Base-by-base conservation (phyloP, 1,140 invertebrate genomes). In the Nilaparvata lugens region DNA sequence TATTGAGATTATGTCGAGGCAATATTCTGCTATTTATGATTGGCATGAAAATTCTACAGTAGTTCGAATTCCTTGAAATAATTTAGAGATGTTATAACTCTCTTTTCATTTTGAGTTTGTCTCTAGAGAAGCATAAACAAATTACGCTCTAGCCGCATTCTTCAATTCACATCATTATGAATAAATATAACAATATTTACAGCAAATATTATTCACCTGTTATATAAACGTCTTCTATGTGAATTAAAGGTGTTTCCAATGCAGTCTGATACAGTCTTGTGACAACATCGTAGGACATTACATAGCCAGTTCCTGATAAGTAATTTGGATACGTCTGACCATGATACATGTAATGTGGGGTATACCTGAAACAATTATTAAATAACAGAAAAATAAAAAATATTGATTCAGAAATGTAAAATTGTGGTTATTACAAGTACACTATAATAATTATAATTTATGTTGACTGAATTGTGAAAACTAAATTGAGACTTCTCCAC, bases 151-250 rank as follows among this genome's bases (percentile, higher is more conserved):
- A n/a, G n/a, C n/a, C n/a, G n/a, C n/a, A n/a, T n/a, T n/a, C n/a
- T n/a, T n/a, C n/a, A n/a, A n/a, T n/a, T n/a, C n/a, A n/a, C n/a
- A n/a, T n/a, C n/a, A n/a, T n/a, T n/a, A n/a, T n/a, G n/a, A n/a
- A n/a, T n/a, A n/a, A n/a, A n/a, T n/a, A n/a, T n/a, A n/a, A n/a
- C n/a, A n/a, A n/a, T n/a, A n/a, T n/a, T n/a, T 40, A 58, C 23
- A 24, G 25, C 35, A 43, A 13, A 7, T 11, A 31, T 7, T n/a
- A 70, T 68, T 72, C 66, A 81, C 91, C 92, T 5, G 91, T 94
- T 14, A 93, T 81, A 70, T 86, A 95, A 52, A 94, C 85, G 70
- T 94, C 92, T 70, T 95, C 92, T 19, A 92, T 71, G 69, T 91
- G 86, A 62, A 92, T 80, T 35, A 89, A 75, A 6, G 83, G 81